A percentile compares a stretch with the other conserved stretches of the same genome.
Evolutionary conservation across 2,888 invertebrate species (phyloP).

Genomic region (Rhingia rostrata): DNA sequence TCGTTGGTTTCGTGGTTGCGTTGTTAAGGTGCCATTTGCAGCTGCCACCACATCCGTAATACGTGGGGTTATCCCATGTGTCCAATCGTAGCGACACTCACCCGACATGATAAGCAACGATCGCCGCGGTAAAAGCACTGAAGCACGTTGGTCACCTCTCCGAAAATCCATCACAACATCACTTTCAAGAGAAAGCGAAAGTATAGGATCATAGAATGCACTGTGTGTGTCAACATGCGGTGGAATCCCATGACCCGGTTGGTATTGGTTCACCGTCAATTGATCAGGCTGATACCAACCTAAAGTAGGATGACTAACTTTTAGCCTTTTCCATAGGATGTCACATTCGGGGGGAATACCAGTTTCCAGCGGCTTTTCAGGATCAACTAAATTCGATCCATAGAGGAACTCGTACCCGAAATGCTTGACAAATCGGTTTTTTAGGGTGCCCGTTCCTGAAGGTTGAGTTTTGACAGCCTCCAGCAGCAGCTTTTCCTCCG

Average conservation of each 20-base stretch:
- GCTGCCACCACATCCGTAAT: constrained; percentile 89
- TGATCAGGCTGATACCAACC: constrained; percentile 87
- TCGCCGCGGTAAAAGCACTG: constrained; percentile 87
- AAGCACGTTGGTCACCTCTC: constrained; percentile 85
- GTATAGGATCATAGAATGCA: constrained; percentile 93
- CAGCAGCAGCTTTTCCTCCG: constrained; percentile 87
- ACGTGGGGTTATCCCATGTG: constrained; percentile 93
- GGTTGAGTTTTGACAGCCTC: constrained; percentile 84
- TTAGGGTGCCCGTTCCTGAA: constrained; percentile 83
- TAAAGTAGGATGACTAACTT: constrained; percentile 76
- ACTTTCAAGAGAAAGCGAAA: constrained; percentile 92
- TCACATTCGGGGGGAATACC: constrained; percentile 89
- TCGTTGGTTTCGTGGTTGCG: constrained; percentile 84
- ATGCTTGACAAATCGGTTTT: constrained; percentile 93
- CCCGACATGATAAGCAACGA: constrained; percentile 92
- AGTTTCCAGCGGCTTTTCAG: constrained; percentile 86
- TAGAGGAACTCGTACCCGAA: constrained; percentile 96
- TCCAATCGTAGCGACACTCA: constrained; percentile 92
- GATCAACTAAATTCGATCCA: constrained; percentile 92
- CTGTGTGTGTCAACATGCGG: constrained; percentile 97
- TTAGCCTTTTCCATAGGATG: constrained; percentile 84
- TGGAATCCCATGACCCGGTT: constrained; percentile 96
- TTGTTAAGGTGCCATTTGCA: constrained; percentile 84
- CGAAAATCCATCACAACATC: constrained; percentile 95
- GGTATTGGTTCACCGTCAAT: constrained; percentile 92